phyloP scores from a whole-genome alignment of 2,797 vertebrate species.

The Parauchenoglanis punctatus region DNA sequence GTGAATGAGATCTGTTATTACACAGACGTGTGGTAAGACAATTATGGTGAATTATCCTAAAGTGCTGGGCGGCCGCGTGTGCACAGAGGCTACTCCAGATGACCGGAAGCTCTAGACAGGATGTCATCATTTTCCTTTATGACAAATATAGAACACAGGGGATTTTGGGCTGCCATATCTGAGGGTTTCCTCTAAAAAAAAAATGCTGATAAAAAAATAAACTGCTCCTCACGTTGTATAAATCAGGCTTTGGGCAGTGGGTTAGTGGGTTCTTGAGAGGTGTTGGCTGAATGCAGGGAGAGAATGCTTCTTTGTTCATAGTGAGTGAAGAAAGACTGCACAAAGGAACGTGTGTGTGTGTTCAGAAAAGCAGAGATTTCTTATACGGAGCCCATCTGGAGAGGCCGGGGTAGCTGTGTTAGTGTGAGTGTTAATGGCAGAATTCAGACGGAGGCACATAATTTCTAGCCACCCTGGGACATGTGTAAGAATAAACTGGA shows the following conservation, averaged over 20 bases:
- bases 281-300: background rate
- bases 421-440: background rate
- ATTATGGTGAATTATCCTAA: slow-evolving; percentile 35
- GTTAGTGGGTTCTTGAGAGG: background rate
- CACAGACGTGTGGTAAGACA: slow-evolving; percentile 2
- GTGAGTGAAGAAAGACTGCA: background rate
- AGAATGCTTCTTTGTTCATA: slow-evolving; percentile 66
- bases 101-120: background rate
- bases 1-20: slow-evolving; percentile 30
- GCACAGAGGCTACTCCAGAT: background rate
- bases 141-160: background rate
- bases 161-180: background rate
- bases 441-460: background rate
- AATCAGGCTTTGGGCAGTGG: background rate
- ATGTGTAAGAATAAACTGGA: slow-evolving; percentile 1
- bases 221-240: background rate
- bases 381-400: slow-evolving; percentile 59
- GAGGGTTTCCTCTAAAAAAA: background rate
- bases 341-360: slow-evolving; percentile 47
- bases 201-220: background rate
- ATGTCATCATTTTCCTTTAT: background rate
- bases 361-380: slow-evolving; percentile 46
- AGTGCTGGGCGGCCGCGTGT: background rate
- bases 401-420: slow-evolving; percentile 10
- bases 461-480: background rate